Percentiles rank a stretch among this genome's conserved stretches.
Conservation (phyloP, 1,140 invertebrate species). For the Choristoneura fumiferana region DNA sequence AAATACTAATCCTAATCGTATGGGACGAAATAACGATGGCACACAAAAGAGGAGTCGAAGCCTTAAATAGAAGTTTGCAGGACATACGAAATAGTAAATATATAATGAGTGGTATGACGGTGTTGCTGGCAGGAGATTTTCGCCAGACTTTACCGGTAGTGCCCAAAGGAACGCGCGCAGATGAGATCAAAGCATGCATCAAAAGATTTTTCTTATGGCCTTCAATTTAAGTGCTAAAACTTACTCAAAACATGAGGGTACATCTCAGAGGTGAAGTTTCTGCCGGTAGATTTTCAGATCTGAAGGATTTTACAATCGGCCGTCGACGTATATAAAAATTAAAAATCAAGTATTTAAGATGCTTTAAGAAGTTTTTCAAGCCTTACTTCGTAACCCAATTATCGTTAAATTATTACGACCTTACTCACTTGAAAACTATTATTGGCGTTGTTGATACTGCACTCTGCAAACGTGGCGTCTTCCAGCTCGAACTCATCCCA, state of each 20-base stretch:
- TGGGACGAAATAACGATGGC: conserved; percentile 44
- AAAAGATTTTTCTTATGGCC: conserved; percentile 43
- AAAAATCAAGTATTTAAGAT: no score
- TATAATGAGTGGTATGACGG: conserved; percentile 39
- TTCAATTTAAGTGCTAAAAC: conserved; percentile 39
- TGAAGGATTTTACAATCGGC: no score
- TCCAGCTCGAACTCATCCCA: conserved; percentile 93
- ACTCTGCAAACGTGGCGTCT: conserved; percentile 91
- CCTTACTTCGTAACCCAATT: background rate
- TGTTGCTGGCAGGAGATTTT: conserved; percentile 63
- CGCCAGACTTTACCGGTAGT: conserved; percentile 74
- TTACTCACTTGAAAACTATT: conserved; percentile 89
- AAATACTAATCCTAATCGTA: conserved; percentile 42
- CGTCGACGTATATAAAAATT: no score
- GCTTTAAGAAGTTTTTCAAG: no score
- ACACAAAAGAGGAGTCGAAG: conserved; percentile 40
- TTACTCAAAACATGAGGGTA: conserved; percentile 47
- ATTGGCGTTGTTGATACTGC: conserved; percentile 91
- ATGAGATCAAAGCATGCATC: conserved; percentile 41
- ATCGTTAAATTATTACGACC: background rate
- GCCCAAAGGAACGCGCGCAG: conserved; percentile 45
- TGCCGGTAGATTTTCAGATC: conserved; percentile 32
- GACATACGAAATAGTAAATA: conserved; percentile 40
- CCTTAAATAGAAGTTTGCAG: conserved; percentile 40
- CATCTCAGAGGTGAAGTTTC: conserved; percentile 28